Evolutionary conservation across 2,888 invertebrate genomes (phyloP).

Genomic region (Baccha elongata): DNA sequence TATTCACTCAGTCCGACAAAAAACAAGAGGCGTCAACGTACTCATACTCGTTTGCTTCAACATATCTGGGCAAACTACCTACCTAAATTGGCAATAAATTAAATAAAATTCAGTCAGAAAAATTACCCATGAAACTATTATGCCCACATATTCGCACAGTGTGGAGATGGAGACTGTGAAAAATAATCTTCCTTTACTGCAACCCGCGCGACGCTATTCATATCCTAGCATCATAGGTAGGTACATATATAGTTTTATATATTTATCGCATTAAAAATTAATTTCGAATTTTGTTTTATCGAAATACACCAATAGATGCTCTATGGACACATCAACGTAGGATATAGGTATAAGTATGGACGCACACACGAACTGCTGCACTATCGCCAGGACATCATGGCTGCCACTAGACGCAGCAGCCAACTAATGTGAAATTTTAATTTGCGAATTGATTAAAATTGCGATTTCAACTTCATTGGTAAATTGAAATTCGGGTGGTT

Average conservation of each 20-base stretch:
- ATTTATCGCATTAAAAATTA: slow-evolving; percentile 75
- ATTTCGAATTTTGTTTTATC: slow-evolving; percentile 74
- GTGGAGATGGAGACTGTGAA: background rate
- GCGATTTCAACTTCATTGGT: slow-evolving; percentile 81
- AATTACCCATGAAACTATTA: slow-evolving; percentile 39
- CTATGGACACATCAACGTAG: slow-evolving; percentile 16
- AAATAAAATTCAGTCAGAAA: slow-evolving; percentile 45
- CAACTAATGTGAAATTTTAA: slow-evolving; percentile 72
- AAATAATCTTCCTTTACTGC: slow-evolving; percentile 8
- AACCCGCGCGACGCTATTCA: slow-evolving; percentile 46
- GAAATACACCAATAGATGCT: slow-evolving; percentile 23
- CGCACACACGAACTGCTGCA: slow-evolving; percentile 16
- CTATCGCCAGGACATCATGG: background rate
- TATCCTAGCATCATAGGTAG: slow-evolving; percentile 3
- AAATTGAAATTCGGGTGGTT: slow-evolving; percentile 78
- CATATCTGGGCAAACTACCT: slow-evolving; percentile 45
- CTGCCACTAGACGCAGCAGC: slow-evolving; percentile 35
- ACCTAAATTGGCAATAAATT: slow-evolving; percentile 65
- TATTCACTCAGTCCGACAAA: no score
- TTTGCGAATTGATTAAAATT: slow-evolving; percentile 81
- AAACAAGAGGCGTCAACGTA: slow-evolving; percentile 33
- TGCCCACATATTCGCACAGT: slow-evolving; percentile 4
- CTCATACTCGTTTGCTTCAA: slow-evolving; percentile 11
- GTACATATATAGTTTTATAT: background rate
- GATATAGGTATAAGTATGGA: slow-evolving; percentile 5